A percentile compares a stretch with the other conserved stretches of the same genome.
These are phyloP conservation scores for Crioceris asparagi DNA, from an alignment of 2,888 invertebrate genomes.

Conservation along the genomic window DNA sequence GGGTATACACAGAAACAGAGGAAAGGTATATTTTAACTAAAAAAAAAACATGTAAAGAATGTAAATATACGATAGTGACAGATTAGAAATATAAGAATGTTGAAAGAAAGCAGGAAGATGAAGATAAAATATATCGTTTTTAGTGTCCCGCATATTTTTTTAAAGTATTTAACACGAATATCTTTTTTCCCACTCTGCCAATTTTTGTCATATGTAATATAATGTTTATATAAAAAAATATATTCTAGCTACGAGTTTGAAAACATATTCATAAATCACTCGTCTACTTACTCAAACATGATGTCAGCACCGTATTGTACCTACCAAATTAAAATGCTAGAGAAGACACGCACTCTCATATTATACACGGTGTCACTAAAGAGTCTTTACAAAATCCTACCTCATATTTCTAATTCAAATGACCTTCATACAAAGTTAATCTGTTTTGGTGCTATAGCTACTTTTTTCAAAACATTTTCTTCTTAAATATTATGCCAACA, in stretches of 20 bases:
- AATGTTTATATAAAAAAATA: slow-evolving; percentile 24
- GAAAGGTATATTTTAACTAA: slow-evolving; percentile 24
- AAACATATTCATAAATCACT: slow-evolving; percentile 21
- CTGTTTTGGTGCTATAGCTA: no score
- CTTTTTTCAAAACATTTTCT: no score
- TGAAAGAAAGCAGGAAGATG: slow-evolving; percentile 23
- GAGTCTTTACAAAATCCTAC: no score
- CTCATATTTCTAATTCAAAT: no score
- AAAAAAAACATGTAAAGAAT: slow-evolving; percentile 21
- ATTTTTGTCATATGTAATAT: slow-evolving; percentile 24
- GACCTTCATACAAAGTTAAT: no score
- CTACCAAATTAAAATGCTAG: no score
- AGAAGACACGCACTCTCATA: no score
- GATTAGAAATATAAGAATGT: slow-evolving; percentile 28
- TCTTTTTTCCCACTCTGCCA: slow-evolving; percentile 23
- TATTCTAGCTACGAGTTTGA: slow-evolving; percentile 21
- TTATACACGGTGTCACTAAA: no score
- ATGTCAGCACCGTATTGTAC: no score
- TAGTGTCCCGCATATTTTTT: slow-evolving; percentile 21
- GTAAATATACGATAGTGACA: slow-evolving; percentile 25
- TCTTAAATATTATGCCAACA: no score
- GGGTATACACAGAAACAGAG: slow-evolving; percentile 20
- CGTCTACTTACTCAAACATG: no score
- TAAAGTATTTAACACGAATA: slow-evolving; percentile 18
- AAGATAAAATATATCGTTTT: slow-evolving; percentile 22